A percentile compares a stretch with the other conserved stretches of the same genome.
phyloP scores from a whole-genome alignment of 2,797 vertebrate species.

The Cebuella pygmaea region DNA sequence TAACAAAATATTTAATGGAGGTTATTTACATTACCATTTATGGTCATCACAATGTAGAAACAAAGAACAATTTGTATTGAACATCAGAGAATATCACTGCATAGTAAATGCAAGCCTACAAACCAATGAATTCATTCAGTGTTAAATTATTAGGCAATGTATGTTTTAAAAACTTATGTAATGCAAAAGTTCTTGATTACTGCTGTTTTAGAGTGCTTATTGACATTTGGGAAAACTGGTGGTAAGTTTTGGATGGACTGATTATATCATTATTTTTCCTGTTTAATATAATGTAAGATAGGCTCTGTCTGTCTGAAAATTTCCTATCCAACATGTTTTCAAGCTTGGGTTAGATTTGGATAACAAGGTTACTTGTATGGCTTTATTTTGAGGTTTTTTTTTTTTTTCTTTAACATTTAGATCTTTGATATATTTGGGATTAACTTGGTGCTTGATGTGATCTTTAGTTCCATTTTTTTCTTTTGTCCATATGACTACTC shows the following conservation, averaged over 20 bases:
- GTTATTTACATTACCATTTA: slow-evolving; percentile 58
- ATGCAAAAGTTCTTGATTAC: slow-evolving; percentile 1
- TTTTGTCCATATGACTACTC: background rate
- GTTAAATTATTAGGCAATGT: slow-evolving; percentile 68
- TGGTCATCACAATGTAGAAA: background rate
- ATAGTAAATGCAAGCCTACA: background rate
- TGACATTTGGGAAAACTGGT: slow-evolving; percentile 52
- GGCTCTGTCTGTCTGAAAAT: background rate
- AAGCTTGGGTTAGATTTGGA: background rate
- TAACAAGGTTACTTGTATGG: background rate
- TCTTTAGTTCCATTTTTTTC: background rate
- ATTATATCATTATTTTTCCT: background rate
- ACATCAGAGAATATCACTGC: background rate
- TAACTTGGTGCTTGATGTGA: background rate
- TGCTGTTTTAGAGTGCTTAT: slow-evolving; percentile 56
- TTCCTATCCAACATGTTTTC: background rate
- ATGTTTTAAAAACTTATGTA: slow-evolving; percentile 60
- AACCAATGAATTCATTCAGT: slow-evolving; percentile 49
- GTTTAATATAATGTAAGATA: background rate
- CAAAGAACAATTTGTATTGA: slow-evolving; percentile 49
- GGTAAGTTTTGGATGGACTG: background rate
- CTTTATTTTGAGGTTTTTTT: background rate
- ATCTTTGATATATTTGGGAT: background rate
- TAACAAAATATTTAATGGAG: background rate
- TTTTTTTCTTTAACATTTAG: background rate